Percentiles rank a stretch among this genome's conserved stretches.
These are phyloP conservation scores for Trissolcus japonicus DNA, from an alignment of 2,888 invertebrate species.

Conservation along the genomic window DNA sequence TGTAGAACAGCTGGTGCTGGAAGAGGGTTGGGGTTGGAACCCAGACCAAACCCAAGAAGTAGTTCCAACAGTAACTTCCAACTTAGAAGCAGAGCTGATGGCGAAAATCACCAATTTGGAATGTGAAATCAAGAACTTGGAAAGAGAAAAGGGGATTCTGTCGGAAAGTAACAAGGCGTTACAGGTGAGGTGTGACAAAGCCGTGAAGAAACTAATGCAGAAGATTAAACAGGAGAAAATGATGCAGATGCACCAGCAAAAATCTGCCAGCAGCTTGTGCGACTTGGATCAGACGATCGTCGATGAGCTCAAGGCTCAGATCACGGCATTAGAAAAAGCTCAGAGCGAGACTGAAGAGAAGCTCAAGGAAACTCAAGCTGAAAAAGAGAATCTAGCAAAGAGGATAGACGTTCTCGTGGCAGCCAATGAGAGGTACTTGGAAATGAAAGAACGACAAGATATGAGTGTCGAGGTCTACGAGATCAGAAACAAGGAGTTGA, in stretches of 20 bases:
- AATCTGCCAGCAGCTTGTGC: conserved; percentile 78
- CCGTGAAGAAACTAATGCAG: conserved; percentile 90
- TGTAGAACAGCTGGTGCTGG: conserved; percentile 71
- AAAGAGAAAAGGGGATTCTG: conserved; percentile 79
- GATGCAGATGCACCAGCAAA: conserved; percentile 78
- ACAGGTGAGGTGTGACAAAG: conserved; percentile 85
- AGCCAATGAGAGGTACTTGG: conserved; percentile 86
- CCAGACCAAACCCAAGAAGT: conserved; percentile 77
- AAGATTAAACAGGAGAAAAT: conserved; percentile 83
- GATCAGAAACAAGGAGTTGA: conserved; percentile 83
- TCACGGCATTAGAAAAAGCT: conserved; percentile 82
- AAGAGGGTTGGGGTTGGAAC: conserved; percentile 81
- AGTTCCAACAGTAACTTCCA: conserved; percentile 58
- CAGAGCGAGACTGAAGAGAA: conserved; percentile 80
- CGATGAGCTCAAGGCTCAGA: conserved; percentile 86
- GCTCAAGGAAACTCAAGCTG: conserved; percentile 80
- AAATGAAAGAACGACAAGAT: conserved; percentile 89
- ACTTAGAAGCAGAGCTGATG: conserved; percentile 66
- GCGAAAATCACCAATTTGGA: conserved; percentile 79
- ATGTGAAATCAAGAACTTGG: conserved; percentile 80
- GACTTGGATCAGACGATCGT: conserved; percentile 87
- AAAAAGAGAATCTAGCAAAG: conserved; percentile 83
- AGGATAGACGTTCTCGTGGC: conserved; percentile 85
- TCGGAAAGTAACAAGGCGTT: conserved; percentile 81
- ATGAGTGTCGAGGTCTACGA: conserved; percentile 85